A percentile compares a stretch with the other conserved stretches of the same genome.
Conservation (phyloP, 2,113 vertebrate genomes). For the Labeo catla region DNA sequence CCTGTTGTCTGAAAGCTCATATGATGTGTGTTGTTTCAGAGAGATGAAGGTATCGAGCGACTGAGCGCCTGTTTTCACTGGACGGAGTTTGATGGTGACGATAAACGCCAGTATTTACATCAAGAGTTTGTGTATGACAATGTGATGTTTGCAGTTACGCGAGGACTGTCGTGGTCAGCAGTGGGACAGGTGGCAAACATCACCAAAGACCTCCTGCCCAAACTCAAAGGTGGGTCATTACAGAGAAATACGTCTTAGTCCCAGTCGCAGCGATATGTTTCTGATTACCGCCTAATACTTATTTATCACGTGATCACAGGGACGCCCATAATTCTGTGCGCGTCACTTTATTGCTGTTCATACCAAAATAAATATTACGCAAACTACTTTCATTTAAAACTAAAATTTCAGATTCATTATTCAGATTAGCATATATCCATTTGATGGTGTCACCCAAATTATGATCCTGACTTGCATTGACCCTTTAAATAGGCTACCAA, state of each 20-base stretch:
- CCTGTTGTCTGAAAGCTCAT: background rate
- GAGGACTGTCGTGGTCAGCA: slow-evolving; percentile 63
- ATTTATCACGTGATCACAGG: slow-evolving; percentile 9
- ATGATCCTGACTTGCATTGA: background rate
- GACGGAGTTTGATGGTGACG: slow-evolving; percentile 61
- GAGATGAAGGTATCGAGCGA: slow-evolving; percentile 58
- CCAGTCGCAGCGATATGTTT: background rate
- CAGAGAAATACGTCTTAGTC: too few species aligned
- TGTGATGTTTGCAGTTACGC: slow-evolving; percentile 51
- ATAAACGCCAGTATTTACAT: slow-evolving; percentile 55
- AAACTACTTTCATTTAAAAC: background rate
- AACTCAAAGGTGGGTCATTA: slow-evolving; percentile 59
- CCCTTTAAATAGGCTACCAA: background rate
- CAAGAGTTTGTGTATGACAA: slow-evolving; percentile 70
- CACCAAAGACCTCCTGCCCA: slow-evolving; percentile 65
- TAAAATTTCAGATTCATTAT: background rate
- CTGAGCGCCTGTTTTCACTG: slow-evolving; percentile 67
- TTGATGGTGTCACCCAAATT: background rate
- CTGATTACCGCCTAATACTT: background rate
- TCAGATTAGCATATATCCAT: background rate
- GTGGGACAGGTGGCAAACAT: slow-evolving; percentile 60
- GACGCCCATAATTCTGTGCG: background rate
- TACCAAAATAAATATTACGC: background rate
- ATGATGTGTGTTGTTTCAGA: slow-evolving; percentile 57
- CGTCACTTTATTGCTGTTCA: background rate